These are phyloP conservation scores for Orycteropus afer DNA, from an alignment of 2,113 vertebrate species.

Conservation along the genomic window DNA sequence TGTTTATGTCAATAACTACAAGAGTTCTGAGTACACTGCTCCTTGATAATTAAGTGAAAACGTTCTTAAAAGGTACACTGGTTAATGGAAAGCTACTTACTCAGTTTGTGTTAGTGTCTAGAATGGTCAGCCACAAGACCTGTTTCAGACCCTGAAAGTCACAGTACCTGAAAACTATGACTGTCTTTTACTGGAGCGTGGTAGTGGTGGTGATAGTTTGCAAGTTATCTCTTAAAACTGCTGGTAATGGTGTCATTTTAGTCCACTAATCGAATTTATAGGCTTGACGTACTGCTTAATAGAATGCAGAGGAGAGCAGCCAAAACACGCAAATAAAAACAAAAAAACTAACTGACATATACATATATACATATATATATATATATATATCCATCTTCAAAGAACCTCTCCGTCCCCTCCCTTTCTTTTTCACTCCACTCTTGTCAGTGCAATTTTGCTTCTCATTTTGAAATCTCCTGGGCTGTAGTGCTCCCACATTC, in stretches of 20 bases:
- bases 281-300: constrained; percentile 83
- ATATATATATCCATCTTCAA: neutral
- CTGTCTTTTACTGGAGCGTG: constrained; percentile 70
- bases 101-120: constrained; percentile 82
- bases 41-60: constrained; percentile 86
- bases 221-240: constrained; percentile 82
- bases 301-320: constrained; percentile 82
- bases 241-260: constrained; percentile 83
- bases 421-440: constrained; percentile 67
- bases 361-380: neutral
- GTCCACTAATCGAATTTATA: constrained; percentile 80
- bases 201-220: constrained; percentile 76
- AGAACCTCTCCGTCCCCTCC: neutral
- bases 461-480: constrained; percentile 83
- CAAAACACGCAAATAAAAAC: constrained; percentile 63
- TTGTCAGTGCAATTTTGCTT: constrained; percentile 82
- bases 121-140: constrained; percentile 81
- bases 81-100: constrained; percentile 85
- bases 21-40: constrained; percentile 87
- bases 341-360: constrained; percentile 18
- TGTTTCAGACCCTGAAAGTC: constrained; percentile 81
- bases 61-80: constrained; percentile 87
- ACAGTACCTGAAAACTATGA: constrained; percentile 80
- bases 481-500: constrained; percentile 89
- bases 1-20: constrained; percentile 84